Evolutionary conservation across 2,113 vertebrate species (phyloP).

Genomic region (Catagonus wagneri): DNA sequence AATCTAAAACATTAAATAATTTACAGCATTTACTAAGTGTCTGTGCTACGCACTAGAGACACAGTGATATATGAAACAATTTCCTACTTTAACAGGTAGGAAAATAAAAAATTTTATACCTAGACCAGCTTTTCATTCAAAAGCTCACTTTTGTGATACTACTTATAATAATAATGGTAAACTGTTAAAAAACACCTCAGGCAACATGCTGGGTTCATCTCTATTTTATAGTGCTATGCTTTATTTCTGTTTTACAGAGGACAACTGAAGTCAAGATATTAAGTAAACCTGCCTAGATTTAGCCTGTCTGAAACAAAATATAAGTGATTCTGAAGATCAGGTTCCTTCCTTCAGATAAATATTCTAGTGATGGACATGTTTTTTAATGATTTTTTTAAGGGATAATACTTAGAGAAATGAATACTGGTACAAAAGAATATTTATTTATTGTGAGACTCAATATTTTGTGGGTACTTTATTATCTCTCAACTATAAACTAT

Average conservation of each 20-base stretch:
- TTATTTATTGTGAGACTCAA: background rate
- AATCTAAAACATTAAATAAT: slow-evolving; percentile 28
- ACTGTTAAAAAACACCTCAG: slow-evolving; percentile 40
- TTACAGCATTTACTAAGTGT: slow-evolving; percentile 23
- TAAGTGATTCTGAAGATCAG: background rate
- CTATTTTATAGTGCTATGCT: slow-evolving; percentile 4
- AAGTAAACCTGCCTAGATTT: slow-evolving; percentile 38
- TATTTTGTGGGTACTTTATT: slow-evolving; percentile 37
- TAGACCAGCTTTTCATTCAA: background rate
- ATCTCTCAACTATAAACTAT: slow-evolving; percentile 34
- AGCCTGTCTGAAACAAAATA: slow-evolving; percentile 25
- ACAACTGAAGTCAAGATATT: slow-evolving; percentile 31
- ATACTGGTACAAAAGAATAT: background rate
- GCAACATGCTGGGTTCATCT: background rate
- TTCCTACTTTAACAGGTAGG: slow-evolving; percentile 32
- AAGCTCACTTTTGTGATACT: background rate
- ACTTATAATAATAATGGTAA: background rate
- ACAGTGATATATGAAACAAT: slow-evolving; percentile 28
- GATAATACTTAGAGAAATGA: background rate
- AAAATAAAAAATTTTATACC: slow-evolving; percentile 36
- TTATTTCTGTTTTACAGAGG: slow-evolving; percentile 52
- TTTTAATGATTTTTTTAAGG: slow-evolving; percentile 13
- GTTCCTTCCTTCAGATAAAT: background rate
- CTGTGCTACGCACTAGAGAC: slow-evolving; percentile 23
- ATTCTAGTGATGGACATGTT: background rate